These are phyloP conservation scores for Lucifuga dentata DNA, from an alignment of 2,113 vertebrate genomes.

Conservation along the genomic window DNA sequence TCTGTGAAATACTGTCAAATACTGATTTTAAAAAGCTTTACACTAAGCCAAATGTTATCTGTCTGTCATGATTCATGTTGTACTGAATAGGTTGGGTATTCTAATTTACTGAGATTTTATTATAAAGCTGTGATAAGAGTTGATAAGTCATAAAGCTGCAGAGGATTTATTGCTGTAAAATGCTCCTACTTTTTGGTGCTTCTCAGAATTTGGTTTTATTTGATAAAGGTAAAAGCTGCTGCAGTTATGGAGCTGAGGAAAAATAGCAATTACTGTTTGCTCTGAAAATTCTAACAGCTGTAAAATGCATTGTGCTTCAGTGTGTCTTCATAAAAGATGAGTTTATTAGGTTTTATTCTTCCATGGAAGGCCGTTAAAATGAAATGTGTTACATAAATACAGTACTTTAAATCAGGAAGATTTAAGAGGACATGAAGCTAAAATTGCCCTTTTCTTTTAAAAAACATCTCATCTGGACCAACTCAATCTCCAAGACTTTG, in stretches of 20 bases:
- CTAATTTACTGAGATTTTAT: slow-evolving; percentile 1
- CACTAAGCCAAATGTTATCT: slow-evolving; percentile 9
- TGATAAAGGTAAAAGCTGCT: neutral
- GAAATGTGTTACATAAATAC: neutral
- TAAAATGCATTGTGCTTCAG: neutral
- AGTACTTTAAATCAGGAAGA: neutral
- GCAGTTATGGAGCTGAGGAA: neutral
- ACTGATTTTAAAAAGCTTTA: slow-evolving; percentile 12
- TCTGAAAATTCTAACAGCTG: neutral
- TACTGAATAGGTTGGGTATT: slow-evolving; percentile 8
- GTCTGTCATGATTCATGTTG: slow-evolving; percentile 39
- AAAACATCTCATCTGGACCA: no score
- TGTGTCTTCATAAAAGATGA: neutral
- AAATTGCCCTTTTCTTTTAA: slow-evolving; percentile 1
- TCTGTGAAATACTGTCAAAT: slow-evolving; percentile 51
- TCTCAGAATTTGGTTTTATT: neutral
- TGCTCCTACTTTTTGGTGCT: neutral
- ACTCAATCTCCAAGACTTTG: no score
- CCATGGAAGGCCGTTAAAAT: slow-evolving; percentile 7
- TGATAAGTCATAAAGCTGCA: slow-evolving; percentile 12
- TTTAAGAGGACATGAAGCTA: neutral
- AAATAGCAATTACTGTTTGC: neutral
- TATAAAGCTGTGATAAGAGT: neutral
- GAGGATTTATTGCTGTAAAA: slow-evolving; percentile 3
- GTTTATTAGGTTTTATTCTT: slow-evolving; percentile 2